Base-by-base conservation (phyloP, 2,797 vertebrate genomes). In the Enteromius viviparus region DNA sequence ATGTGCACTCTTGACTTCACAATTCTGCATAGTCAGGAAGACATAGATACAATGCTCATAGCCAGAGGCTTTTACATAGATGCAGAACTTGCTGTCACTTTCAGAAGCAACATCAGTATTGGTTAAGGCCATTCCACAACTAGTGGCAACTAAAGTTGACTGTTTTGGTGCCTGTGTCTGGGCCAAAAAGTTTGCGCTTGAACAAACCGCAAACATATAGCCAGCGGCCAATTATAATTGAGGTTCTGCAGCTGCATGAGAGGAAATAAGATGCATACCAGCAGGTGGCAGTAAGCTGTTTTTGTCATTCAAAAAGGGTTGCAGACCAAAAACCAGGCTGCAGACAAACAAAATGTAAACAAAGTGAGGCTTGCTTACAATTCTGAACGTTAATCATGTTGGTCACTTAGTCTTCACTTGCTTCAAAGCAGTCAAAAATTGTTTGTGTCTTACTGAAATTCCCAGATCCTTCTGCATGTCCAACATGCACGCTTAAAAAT, bases 1-100 rank as follows among this genome's bases (percentile, higher is more conserved):
- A 80, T 26, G 37, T 72, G 12, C 19, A 60, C 19, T 71, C 37
- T 71, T 70, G 23, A 71, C 66, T 64, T 64, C 6, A 80, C 65
- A 72, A 42, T 72, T 74, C 42, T 49, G 55, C 40, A 34, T 60
- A 74, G 69, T 64, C 55, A 81, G 58, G 32, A 32, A 64, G 29
- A 29, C 45, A 42, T 9, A 64, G 45, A 81, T 29, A 81, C 21
- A 49, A 37, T 65, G 14, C n/a, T 81, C 19, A 21, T 34, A 49
- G n/a, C 80, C 70, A 74, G 9, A 51, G 58, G 70, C 42, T 74
- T 64, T 47, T 37, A n/a, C 68, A 34, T 4, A 71, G 69, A 71
- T n/a, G 4, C 34, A 17, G 15, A 74, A 21, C 1, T n/a, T 49
- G 26, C 79, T 80, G 79, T 49, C 68, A 71, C 26, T 45, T 71